Percentiles rank a stretch among this genome's conserved stretches.
Evolutionary conservation across 2,888 invertebrate genomes (phyloP).

Genomic region (Pyrrhia umbra): DNA sequence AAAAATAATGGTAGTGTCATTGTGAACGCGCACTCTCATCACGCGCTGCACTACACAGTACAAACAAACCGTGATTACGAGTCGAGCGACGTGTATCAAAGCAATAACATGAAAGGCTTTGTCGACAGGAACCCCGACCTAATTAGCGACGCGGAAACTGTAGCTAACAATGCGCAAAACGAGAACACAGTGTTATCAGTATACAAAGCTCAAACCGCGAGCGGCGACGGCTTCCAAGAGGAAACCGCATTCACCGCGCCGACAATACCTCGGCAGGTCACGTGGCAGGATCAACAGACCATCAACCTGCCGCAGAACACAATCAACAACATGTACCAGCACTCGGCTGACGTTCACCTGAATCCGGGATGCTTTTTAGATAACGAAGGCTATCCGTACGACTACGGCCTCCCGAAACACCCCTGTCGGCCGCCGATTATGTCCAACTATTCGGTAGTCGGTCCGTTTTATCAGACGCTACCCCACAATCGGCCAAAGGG

Average conservation of each 20-base stretch:
- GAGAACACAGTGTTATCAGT: constrained; percentile 85
- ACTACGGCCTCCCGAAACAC: constrained; percentile 93
- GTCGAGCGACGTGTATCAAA: constrained; percentile 86
- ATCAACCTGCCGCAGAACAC: constrained; percentile 89
- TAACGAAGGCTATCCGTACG: constrained; percentile 94
- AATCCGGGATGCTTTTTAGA: constrained; percentile 94
- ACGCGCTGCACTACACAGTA: constrained; percentile 88
- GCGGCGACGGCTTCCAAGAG: constrained; percentile 82
- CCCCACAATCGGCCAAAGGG: constrained; percentile 93
- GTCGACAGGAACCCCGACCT: constrained; percentile 94
- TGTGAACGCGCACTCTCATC: constrained; percentile 90
- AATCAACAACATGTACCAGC: constrained; percentile 90
- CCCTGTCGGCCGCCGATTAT: constrained; percentile 85
- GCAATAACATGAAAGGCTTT: constrained; percentile 87
- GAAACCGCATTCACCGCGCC: constrained; percentile 84
- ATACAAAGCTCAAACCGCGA: constrained; percentile 82
- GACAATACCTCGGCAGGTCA: constrained; percentile 88
- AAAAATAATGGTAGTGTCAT: constrained; percentile 90
- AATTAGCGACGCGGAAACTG: constrained; percentile 94
- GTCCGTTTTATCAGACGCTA: constrained; percentile 93
- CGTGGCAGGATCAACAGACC: constrained; percentile 89
- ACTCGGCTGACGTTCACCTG: constrained; percentile 93
- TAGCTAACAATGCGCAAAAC: constrained; percentile 86
- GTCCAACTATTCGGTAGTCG: constrained; percentile 84
- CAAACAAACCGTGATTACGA: constrained; percentile 90